These are phyloP conservation scores for Pelusios castaneus DNA, from an alignment of 2,113 vertebrate genomes.

Conservation along the genomic window DNA sequence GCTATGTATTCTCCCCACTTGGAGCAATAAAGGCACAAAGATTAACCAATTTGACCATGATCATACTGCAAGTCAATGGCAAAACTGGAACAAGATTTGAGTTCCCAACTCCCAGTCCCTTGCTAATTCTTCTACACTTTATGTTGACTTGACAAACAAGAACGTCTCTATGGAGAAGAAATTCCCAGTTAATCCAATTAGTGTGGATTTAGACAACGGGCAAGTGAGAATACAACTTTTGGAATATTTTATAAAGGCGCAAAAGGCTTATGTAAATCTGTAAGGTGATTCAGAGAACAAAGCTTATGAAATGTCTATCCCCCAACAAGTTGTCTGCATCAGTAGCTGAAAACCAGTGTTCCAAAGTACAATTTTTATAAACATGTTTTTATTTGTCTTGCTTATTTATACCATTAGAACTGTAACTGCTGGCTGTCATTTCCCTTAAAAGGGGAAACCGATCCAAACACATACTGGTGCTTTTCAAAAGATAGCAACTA, in stretches of 20 bases:
- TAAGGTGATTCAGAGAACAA: not conserved
- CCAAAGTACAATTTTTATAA: constrained; percentile 82
- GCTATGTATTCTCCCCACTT: constrained; percentile 54
- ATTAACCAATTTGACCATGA: constrained; percentile 44
- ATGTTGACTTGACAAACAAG: constrained; percentile 43
- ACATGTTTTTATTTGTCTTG: constrained; percentile 84
- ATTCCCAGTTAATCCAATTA: constrained; percentile 36
- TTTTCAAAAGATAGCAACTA: constrained; percentile 84
- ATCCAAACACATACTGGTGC: constrained; percentile 83
- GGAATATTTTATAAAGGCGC: not conserved
- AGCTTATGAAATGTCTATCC: constrained; percentile 18
- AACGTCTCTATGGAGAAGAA: constrained; percentile 39
- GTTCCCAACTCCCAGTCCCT: constrained; percentile 55
- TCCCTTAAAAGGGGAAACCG: constrained; percentile 81
- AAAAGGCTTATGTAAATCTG: fast-evolving
- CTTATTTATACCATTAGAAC: constrained; percentile 80
- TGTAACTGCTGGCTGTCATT: constrained; percentile 80
- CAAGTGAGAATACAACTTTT: not conserved
- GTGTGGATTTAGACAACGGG: not conserved
- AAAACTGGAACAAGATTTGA: constrained; percentile 39
- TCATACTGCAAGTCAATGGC: constrained; percentile 7
- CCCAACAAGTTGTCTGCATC: constrained; percentile 47
- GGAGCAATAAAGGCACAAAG: constrained; percentile 58
- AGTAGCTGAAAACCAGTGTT: constrained; percentile 80
- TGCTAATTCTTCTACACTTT: constrained; percentile 37